Evolutionary conservation across 2,113 vertebrate genomes (phyloP).

Genomic region (Microcebus murinus): DNA sequence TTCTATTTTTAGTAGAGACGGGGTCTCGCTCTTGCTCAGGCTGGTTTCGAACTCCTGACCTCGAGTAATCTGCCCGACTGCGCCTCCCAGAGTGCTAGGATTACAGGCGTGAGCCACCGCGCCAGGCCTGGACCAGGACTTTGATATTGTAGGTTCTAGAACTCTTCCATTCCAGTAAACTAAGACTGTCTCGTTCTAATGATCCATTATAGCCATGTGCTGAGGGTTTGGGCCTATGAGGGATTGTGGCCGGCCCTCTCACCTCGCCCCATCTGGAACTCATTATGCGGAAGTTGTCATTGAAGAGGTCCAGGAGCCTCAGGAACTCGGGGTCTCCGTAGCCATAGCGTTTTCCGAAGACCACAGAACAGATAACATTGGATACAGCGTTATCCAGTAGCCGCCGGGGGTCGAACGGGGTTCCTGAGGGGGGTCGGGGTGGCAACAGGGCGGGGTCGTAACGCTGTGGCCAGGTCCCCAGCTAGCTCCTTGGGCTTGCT

Average conservation of each 20-base stretch:
- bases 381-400: constrained; percentile 50
- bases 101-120: no score
- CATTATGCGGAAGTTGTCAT: constrained; percentile 58
- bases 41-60: no score
- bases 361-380: constrained; percentile 56
- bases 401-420: neutral
- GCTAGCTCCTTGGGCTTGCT: neutral
- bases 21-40: no score
- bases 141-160: neutral
- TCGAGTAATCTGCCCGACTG: no score
- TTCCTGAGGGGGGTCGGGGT: neutral
- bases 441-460: neutral
- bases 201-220: neutral
- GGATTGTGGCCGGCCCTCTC: neutral
- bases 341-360: constrained; percentile 46
- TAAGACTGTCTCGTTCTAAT: neutral
- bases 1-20: no score
- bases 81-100: no score
- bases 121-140: neutral
- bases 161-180: neutral
- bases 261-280: constrained; percentile 73
- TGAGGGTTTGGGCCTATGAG: neutral
- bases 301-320: constrained; percentile 63
- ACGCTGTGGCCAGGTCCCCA: rapidly evolving
- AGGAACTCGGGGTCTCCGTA: constrained; percentile 45